These are phyloP conservation scores for Drosophila nr. perissopoda DNA, from an alignment of 2,888 invertebrate genomes.

Conservation along the genomic window DNA sequence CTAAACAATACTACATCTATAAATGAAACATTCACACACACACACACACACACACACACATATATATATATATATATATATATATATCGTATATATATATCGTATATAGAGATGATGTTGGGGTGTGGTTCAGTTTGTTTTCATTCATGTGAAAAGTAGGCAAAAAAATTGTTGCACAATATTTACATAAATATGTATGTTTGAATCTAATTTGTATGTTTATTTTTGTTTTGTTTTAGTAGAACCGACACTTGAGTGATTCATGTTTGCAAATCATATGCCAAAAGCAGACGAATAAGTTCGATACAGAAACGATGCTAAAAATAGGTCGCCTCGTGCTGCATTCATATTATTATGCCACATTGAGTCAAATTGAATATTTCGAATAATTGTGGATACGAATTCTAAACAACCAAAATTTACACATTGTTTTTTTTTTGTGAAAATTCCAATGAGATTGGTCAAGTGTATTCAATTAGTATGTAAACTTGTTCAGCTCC, in stretches of 20 bases:
- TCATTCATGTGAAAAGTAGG: constrained; percentile 44
- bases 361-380: constrained; percentile 13
- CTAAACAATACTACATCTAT: constrained; percentile 20
- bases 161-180: constrained; percentile 13
- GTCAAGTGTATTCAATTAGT: not conserved
- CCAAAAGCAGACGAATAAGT: constrained; percentile 42
- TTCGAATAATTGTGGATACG: not conserved
- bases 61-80: not conserved
- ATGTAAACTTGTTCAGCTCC: not conserved
- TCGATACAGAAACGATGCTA: constrained; percentile 34
- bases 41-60: not conserved
- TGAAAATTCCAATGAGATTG: not conserved
- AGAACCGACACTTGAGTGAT: constrained; percentile 41
- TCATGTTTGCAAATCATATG: constrained; percentile 39
- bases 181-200: constrained; percentile 1
- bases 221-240: constrained; percentile 11
- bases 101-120: constrained; percentile 14
- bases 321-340: constrained; percentile 40
- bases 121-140: constrained; percentile 52
- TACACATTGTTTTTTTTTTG: not conserved
- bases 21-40: constrained; percentile 9
- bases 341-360: constrained; percentile 20
- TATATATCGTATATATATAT: constrained; percentile 9
- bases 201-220: not conserved
- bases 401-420: not conserved